Percentiles rank a stretch among this genome's conserved stretches.
phyloP scores from a whole-genome alignment of 2,888 invertebrate genomes.

The Brachypalpus laphriformis region DNA sequence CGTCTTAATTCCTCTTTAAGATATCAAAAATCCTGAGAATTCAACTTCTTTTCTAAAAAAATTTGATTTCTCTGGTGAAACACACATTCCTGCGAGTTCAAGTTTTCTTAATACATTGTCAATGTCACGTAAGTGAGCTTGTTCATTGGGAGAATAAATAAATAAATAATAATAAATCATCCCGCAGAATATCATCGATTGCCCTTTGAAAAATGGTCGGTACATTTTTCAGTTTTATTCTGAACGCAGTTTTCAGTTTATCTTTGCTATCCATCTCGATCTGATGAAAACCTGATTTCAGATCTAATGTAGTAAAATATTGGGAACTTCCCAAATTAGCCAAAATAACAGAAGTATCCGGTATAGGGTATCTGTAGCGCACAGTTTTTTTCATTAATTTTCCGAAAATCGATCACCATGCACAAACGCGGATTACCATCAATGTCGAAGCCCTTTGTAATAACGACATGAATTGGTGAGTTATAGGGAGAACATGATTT shows the following conservation, averaged over 20 bases:
- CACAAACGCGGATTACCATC: background rate
- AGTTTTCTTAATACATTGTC: background rate
- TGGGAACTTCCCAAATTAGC: conserved; percentile 54
- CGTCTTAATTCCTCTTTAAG: conserved; percentile 28
- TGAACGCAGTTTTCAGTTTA: conserved; percentile 55
- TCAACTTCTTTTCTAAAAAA: conserved; percentile 32
- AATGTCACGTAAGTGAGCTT: background rate
- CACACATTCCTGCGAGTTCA: conserved; percentile 14
- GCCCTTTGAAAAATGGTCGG: too few species aligned
- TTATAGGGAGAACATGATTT: too few species aligned
- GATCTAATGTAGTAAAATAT: conserved; percentile 53
- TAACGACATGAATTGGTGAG: too few species aligned
- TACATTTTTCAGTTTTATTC: conserved; percentile 7
- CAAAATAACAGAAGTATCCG: conserved; percentile 3
- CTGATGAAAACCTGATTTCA: conserved; percentile 59
- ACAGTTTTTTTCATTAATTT: background rate
- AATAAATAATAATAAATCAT: too few species aligned
- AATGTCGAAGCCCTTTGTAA: too few species aligned
- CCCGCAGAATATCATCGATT: too few species aligned
- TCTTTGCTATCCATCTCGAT: conserved; percentile 40
- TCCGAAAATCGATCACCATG: background rate
- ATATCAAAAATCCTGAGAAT: conserved; percentile 46
- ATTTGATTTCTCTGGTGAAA: conserved; percentile 35
- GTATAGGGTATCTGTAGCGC: background rate
- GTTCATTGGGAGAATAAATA: background rate